phyloP scores from a whole-genome alignment of 2,888 invertebrate genomes.

The Bembecia ichneumoniformis region DNA sequence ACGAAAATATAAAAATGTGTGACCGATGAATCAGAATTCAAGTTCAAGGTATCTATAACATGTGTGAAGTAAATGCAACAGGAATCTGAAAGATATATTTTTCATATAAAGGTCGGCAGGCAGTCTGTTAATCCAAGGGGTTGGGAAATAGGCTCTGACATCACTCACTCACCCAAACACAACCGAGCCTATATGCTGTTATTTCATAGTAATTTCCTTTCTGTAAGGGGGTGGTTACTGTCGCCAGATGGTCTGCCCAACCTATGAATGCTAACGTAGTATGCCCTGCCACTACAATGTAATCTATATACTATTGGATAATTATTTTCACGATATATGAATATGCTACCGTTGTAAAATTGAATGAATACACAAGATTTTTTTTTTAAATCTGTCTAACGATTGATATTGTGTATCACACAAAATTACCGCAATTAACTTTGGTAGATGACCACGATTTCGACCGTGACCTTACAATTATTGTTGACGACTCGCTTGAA shows the following conservation, averaged over 20 bases:
- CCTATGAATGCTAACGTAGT: too few species aligned
- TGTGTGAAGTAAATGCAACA: too few species aligned
- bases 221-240: too few species aligned
- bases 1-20: constrained; percentile 16
- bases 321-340: background rate
- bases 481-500: constrained; percentile 7
- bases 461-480: constrained; percentile 6
- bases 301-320: background rate
- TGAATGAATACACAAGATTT: background rate
- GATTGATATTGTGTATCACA: background rate
- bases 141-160: background rate
- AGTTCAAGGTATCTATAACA: constrained; percentile 31
- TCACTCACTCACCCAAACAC: too few species aligned
- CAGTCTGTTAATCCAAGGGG: background rate
- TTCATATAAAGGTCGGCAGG: too few species aligned
- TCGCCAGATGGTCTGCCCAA: too few species aligned
- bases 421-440: background rate
- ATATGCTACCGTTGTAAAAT: background rate
- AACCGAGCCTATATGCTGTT: too few species aligned
- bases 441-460: background rate
- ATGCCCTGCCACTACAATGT: too few species aligned
- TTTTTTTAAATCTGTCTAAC: background rate
- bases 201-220: too few species aligned
- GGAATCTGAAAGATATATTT: too few species aligned
- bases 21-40: constrained; percentile 25